Evolutionary conservation across 2,797 vertebrate species (phyloP).

Genomic region (Danio albolineatus): DNA sequence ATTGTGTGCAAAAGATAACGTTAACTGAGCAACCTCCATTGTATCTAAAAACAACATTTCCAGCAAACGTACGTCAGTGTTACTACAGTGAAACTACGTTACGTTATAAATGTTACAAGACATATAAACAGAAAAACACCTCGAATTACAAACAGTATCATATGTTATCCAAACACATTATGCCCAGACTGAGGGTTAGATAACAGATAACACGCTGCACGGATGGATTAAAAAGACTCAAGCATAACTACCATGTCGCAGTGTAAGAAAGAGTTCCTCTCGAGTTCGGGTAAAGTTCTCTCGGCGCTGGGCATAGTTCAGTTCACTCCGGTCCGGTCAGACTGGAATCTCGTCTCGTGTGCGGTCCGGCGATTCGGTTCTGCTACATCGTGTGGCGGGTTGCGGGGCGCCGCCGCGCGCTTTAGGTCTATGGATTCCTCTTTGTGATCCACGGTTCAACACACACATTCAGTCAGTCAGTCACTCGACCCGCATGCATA

Average conservation of each 20-base stretch:
- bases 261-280: constrained; percentile 51
- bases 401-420: constrained; percentile 14
- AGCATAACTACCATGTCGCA: constrained; percentile 75
- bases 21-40: not conserved
- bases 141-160: not conserved
- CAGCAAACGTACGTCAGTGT: not conserved
- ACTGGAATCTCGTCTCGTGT: constrained; percentile 36
- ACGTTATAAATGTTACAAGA: not conserved
- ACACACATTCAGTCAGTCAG: constrained; percentile 5
- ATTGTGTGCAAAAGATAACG: not conserved
- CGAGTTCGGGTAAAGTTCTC: constrained; percentile 76
- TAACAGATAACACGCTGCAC: not conserved
- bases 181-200: not conserved
- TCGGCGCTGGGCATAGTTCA: constrained; percentile 71
- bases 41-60: not conserved
- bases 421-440: not conserved
- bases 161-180: not conserved
- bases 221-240: constrained; percentile 21
- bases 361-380: not conserved
- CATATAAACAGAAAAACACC: not conserved
- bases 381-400: constrained; percentile 33
- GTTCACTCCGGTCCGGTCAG: constrained; percentile 9
- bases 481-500: not conserved
- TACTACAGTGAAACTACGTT: not conserved
- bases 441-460: constrained; percentile 40